These are phyloP conservation scores for Buphagus erythrorhynchus DNA, from an alignment of 2,797 vertebrate species.

Conservation along the genomic window DNA sequence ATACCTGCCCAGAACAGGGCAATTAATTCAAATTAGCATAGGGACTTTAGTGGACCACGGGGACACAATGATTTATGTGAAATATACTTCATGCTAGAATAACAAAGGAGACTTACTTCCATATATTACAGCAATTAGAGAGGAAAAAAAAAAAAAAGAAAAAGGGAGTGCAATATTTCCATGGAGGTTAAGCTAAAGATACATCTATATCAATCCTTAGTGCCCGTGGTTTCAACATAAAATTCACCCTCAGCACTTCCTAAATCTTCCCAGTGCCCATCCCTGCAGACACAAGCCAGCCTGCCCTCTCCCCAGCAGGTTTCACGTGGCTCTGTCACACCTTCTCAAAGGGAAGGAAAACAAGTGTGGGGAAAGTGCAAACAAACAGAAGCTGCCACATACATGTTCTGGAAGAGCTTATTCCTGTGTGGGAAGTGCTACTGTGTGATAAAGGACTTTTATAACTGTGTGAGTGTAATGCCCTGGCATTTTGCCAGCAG, in stretches of 20 bases:
- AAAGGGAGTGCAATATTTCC: not conserved
- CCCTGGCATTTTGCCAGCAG: not conserved
- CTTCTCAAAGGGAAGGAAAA: not conserved
- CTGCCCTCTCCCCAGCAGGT: not conserved
- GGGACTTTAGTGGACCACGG: not conserved
- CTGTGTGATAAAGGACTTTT: not conserved
- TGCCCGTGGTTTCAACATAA: not conserved
- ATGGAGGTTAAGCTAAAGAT: not conserved
- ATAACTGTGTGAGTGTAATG: not conserved
- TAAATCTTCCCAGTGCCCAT: not conserved
- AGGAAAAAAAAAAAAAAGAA: not conserved
- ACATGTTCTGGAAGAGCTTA: not conserved
- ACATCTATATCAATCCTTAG: not conserved
- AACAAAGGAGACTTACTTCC: conserved; percentile 20
- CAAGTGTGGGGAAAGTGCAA: not conserved
- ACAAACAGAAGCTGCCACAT: conserved; percentile 24
- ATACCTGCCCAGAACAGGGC: not conserved
- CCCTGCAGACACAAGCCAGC: not conserved
- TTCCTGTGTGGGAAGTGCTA: conserved; percentile 12
- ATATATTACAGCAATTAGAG: conserved; percentile 36
- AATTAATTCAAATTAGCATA: conserved; percentile 56
- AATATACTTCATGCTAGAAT: conserved; percentile 41
- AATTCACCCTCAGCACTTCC: not conserved
- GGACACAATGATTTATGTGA: conserved; percentile 30
- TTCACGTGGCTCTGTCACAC: not conserved